Percentiles rank a stretch among this genome's conserved stretches.
phyloP scores from a whole-genome alignment of 2,888 invertebrate species.

The Aquatica leii region DNA sequence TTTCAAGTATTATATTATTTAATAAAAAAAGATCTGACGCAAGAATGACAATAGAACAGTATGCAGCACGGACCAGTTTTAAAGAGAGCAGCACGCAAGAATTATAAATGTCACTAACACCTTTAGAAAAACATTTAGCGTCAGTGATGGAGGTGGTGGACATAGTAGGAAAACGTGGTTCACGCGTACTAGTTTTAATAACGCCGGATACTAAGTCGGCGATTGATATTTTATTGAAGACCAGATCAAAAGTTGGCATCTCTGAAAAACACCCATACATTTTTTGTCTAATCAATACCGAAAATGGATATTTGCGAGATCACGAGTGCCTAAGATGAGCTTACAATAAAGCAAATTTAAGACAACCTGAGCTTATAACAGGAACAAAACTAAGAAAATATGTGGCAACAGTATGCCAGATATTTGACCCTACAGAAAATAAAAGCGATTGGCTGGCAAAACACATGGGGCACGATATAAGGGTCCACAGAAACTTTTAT shows the following conservation, averaged over 20 bases:
- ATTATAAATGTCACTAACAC: background rate
- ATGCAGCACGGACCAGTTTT: too few species aligned
- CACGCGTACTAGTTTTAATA: background rate
- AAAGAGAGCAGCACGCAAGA: background rate
- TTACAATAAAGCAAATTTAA: too few species aligned
- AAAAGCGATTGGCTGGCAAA: too few species aligned
- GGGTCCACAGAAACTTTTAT: too few species aligned
- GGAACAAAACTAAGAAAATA: too few species aligned
- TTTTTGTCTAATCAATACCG: conserved; percentile 1
- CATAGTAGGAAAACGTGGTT: background rate
- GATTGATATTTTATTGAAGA: too few species aligned
- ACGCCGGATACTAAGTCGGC: too few species aligned
- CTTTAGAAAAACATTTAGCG: background rate
- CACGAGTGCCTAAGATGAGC: conserved; percentile 1
- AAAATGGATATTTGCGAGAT: background rate
- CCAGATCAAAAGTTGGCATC: background rate
- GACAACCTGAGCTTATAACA: too few species aligned
- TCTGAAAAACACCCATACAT: background rate
- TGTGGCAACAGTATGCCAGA: too few species aligned
- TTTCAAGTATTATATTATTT: too few species aligned
- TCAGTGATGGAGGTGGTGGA: conserved; percentile 1
- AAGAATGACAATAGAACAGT: conserved; percentile 4
- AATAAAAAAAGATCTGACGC: background rate
- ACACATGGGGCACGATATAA: too few species aligned
- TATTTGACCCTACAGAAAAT: too few species aligned